phyloP scores from a whole-genome alignment of 1,140 invertebrate genomes.

The Zaprionus lachaisei region DNA sequence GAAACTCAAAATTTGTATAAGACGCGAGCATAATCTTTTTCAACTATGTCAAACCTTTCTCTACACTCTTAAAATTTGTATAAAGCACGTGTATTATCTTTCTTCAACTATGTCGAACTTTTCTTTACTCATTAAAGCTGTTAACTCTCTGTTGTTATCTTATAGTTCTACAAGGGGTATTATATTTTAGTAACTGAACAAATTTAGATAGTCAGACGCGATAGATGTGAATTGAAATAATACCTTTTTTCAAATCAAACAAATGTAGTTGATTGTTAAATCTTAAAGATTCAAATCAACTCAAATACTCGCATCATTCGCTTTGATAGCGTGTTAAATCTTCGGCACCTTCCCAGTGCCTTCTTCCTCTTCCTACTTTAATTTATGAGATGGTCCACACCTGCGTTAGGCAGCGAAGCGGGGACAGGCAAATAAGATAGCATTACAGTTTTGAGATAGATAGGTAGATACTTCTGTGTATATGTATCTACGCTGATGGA shows the following conservation, averaged over 20 bases:
- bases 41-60: background rate
- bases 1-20: background rate
- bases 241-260: background rate
- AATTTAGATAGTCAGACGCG: background rate
- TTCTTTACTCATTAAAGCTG: background rate
- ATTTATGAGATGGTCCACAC: constrained; percentile 27
- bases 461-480: background rate
- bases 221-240: background rate
- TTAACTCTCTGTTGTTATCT: background rate
- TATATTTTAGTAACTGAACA: too few species aligned
- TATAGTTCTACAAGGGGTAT: background rate
- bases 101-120: background rate
- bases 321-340: background rate
- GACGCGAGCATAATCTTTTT: background rate
- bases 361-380: background rate
- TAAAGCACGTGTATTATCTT: background rate
- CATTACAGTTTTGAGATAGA: constrained; percentile 3
- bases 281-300: background rate
- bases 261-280: background rate
- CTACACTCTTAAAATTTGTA: background rate
- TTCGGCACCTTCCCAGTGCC: constrained; percentile 1
- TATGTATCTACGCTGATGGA: background rate
- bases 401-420: constrained; percentile 7
- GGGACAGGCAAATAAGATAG: constrained; percentile 38
- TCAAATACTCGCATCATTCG: background rate